A percentile compares a stretch with the other conserved stretches of the same genome.
These are phyloP conservation scores for Lagria hirta DNA, from an alignment of 2,888 invertebrate genomes.

Conservation along the genomic window DNA sequence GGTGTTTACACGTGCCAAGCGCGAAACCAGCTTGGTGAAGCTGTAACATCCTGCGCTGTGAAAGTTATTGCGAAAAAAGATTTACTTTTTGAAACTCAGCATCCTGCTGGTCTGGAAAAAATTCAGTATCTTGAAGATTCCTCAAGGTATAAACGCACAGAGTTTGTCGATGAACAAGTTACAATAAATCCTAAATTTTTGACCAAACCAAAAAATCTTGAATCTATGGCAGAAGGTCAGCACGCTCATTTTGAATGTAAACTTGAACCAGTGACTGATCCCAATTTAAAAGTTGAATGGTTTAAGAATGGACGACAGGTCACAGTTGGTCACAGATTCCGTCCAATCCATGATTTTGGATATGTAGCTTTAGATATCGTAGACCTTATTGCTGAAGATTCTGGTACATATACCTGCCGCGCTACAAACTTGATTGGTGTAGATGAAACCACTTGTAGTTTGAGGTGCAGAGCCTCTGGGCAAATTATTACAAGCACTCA, in stretches of 20 bases:
- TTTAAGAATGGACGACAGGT: constrained; percentile 93
- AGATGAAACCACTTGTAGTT: constrained; percentile 77
- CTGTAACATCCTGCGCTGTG: constrained; percentile 88
- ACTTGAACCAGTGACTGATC: constrained; percentile 94
- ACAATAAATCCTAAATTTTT: constrained; percentile 82
- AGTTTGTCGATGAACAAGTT: constrained; percentile 80
- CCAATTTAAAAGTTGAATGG: constrained; percentile 96
- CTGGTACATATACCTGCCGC: constrained; percentile 89
- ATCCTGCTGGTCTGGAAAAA: constrained; percentile 88
- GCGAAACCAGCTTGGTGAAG: constrained; percentile 91
- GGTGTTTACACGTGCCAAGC: constrained; percentile 96
- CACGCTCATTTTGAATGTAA: constrained; percentile 98
- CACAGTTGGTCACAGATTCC: constrained; percentile 90
- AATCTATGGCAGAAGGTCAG: constrained; percentile 82
- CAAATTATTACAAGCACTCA: constrained; percentile 84
- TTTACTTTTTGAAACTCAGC: constrained; percentile 83
- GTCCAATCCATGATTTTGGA: constrained; percentile 97
- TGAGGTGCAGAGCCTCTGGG: constrained; percentile 73
- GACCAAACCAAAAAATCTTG: constrained; percentile 83
- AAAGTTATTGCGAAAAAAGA: constrained; percentile 88
- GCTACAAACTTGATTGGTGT: constrained; percentile 88
- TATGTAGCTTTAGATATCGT: constrained; percentile 97
- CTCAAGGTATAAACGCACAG: constrained; percentile 79
- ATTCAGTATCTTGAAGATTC: constrained; percentile 89
- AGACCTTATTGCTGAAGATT: constrained; percentile 94